Conservation (phyloP, 2,888 invertebrate species). For the Rhopalosiphum nymphaeae region DNA sequence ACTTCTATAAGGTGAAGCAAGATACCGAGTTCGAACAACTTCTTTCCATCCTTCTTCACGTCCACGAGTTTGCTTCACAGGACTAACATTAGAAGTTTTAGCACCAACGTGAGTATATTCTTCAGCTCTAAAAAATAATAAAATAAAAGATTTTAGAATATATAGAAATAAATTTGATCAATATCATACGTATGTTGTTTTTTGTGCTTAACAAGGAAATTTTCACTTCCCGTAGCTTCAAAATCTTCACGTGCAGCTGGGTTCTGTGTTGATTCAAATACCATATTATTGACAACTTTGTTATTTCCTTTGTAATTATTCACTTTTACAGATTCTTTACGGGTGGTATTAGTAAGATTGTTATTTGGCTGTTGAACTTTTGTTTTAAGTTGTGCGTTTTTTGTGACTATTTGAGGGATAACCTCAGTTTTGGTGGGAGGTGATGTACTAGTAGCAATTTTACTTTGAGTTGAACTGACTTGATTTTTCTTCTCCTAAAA, state of each 20-base stretch:
- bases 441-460: constrained; percentile 2
- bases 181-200: constrained; percentile 68
- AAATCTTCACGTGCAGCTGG: constrained; percentile 82
- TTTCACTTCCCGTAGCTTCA: constrained; percentile 79
- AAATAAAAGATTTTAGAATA: constrained; percentile 67
- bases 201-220: constrained; percentile 71
- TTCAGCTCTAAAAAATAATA: constrained; percentile 66
- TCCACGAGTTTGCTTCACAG: constrained; percentile 71
- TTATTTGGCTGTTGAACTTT: constrained; percentile 54
- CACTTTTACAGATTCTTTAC: constrained; percentile 60
- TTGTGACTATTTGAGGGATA: constrained; percentile 21
- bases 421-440: constrained; percentile 8
- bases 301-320: constrained; percentile 60
- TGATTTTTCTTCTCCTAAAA: constrained; percentile 61
- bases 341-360: constrained; percentile 29
- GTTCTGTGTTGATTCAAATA: constrained; percentile 80
- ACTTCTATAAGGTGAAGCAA: constrained; percentile 75
- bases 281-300: constrained; percentile 74
- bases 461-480: constrained; percentile 32
- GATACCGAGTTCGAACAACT: constrained; percentile 75
- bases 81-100: constrained; percentile 74
- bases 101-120: constrained; percentile 59
- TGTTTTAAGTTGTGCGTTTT: constrained; percentile 32
- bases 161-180: background rate
- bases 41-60: constrained; percentile 98